A percentile compares a stretch with the other conserved stretches of the same genome.
These are phyloP conservation scores for Leptogaster cylindrica DNA, from an alignment of 2,888 invertebrate species.

Conservation along the genomic window DNA sequence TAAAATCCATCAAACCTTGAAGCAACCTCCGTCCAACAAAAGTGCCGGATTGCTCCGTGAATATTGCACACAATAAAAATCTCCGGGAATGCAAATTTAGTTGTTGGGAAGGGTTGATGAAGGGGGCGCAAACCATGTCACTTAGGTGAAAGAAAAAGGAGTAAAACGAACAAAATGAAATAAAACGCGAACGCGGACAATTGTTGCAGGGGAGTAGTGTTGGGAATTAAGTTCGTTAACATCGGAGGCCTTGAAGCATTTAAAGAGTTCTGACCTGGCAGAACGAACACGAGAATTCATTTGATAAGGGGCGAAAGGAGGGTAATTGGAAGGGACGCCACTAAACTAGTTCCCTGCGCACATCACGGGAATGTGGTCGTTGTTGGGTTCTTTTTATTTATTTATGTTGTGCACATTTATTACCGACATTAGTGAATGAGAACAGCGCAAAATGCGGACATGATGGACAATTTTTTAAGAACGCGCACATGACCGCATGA, in stretches of 20 bases:
- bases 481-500: slow-evolving; percentile 19
- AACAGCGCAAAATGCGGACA: neutral
- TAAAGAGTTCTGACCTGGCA: slow-evolving; percentile 28
- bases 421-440: too few species aligned
- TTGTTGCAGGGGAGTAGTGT: slow-evolving; percentile 14
- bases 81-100: too few species aligned
- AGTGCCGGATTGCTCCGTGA: too few species aligned
- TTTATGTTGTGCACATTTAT: too few species aligned
- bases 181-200: slow-evolving; percentile 7
- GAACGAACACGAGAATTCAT: neutral
- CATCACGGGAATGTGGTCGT: neutral
- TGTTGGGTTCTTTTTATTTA: neutral
- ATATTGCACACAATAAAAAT: too few species aligned
- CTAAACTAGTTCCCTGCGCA: slow-evolving; percentile 28
- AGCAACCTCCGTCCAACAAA: too few species aligned
- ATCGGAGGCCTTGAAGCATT: slow-evolving; percentile 32
- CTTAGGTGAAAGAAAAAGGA: too few species aligned
- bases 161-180: too few species aligned
- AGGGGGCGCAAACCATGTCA: too few species aligned
- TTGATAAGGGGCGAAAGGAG: neutral
- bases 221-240: too few species aligned
- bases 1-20: too few species aligned
- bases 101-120: too few species aligned
- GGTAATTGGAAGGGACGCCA: slow-evolving; percentile 16
- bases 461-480: slow-evolving; percentile 29